Evolutionary conservation across 2,113 vertebrate genomes (phyloP).

Genomic region (Etia nguti): DNA sequence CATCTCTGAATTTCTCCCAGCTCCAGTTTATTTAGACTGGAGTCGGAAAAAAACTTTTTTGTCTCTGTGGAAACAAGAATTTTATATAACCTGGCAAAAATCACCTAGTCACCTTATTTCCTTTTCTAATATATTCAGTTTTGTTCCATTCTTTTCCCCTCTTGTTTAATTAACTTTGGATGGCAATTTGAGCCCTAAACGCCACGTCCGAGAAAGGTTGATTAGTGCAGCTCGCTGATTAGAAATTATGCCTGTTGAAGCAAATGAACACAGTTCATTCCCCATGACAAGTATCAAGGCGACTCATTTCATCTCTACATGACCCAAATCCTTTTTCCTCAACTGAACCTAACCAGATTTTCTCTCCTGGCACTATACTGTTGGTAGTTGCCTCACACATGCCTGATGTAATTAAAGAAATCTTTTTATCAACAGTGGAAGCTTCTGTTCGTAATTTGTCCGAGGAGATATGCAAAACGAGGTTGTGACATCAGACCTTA

Average conservation of each 20-base stretch:
- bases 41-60: not conserved
- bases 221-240: constrained; percentile 48
- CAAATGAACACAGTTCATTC: constrained; percentile 21
- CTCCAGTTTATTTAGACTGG: not conserved
- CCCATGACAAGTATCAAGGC: not conserved
- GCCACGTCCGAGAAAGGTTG: constrained; percentile 35
- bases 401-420: constrained; percentile 12
- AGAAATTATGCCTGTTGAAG: constrained; percentile 47
- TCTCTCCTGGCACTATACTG: not conserved
- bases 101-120: not conserved
- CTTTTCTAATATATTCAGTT: not conserved
- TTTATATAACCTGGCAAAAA: not conserved
- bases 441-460: not conserved
- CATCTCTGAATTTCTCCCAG: constrained; percentile 4
- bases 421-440: not conserved
- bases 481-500: not conserved
- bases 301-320: constrained; percentile 31
- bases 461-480: not conserved
- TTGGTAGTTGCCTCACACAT: not conserved
- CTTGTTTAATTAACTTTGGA: constrained; percentile 38
- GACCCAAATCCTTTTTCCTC: constrained; percentile 19
- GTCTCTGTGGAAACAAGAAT: not conserved
- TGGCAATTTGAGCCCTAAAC: constrained; percentile 31
- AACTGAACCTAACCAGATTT: constrained; percentile 1
- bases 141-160: not conserved